Percentiles rank a stretch among this genome's conserved stretches.
phyloP scores from a whole-genome alignment of 2,888 invertebrate genomes.

The Lissonota sp. region DNA sequence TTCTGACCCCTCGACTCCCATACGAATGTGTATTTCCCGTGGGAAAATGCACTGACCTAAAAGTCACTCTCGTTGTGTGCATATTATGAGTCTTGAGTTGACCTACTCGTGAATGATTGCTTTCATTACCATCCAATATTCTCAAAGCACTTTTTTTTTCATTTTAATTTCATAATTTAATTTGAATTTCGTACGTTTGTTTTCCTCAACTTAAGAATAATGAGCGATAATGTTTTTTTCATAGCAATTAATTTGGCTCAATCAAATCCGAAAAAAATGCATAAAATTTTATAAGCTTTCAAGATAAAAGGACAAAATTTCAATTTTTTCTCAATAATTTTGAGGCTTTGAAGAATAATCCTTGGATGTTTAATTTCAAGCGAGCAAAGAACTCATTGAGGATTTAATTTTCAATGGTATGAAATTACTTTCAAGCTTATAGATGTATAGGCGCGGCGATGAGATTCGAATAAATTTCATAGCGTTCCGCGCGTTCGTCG shows the following conservation, averaged over 20 bases:
- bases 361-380: constrained; percentile 34
- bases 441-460: constrained; percentile 63
- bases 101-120: constrained; percentile 35
- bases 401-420: too few species aligned
- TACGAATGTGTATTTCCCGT: constrained; percentile 44
- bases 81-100: constrained; percentile 25
- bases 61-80: constrained; percentile 14
- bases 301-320: not conserved
- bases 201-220: not conserved
- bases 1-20: constrained; percentile 36
- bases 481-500: constrained; percentile 69
- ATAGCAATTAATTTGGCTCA: not conserved
- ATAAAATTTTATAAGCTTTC: too few species aligned
- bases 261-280: too few species aligned
- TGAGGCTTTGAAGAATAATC: constrained; percentile 1
- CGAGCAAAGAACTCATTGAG: not conserved
- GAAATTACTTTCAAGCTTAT: too few species aligned
- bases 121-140: constrained; percentile 34
- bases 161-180: constrained; percentile 16
- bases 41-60: constrained; percentile 58
- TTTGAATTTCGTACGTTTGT: constrained; percentile 7
- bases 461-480: constrained; percentile 82
- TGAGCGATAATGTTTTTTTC: not conserved
- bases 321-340: not conserved
- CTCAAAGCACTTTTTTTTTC: not conserved